These are phyloP conservation scores for Panurus biarmicus DNA, from an alignment of 2,113 vertebrate genomes.

Conservation along the genomic window DNA sequence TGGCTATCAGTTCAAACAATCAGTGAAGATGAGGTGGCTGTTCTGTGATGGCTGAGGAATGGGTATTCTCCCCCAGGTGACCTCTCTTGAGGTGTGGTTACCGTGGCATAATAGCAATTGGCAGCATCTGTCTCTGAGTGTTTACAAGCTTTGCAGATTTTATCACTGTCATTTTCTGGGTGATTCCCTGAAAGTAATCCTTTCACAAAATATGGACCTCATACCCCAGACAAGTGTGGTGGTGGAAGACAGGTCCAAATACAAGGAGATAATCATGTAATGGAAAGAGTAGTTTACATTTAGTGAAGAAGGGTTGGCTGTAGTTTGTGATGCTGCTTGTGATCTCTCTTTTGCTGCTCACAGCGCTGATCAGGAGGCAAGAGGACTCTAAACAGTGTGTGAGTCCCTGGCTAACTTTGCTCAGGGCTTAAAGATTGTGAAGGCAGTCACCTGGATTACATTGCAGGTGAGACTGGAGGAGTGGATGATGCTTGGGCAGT, in stretches of 20 bases:
- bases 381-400: neutral
- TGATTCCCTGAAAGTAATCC: neutral
- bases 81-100: neutral
- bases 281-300: neutral
- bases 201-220: neutral
- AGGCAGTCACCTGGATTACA: neutral
- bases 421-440: neutral
- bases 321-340: neutral
- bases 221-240: fast-evolving
- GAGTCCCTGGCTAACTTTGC: neutral
- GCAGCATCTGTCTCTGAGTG: neutral
- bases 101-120: neutral
- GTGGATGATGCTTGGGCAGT: neutral
- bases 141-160: neutral
- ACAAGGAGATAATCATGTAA: neutral
- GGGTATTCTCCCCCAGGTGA: neutral
- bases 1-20: neutral
- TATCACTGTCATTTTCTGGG: neutral
- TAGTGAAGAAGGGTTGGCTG: neutral
- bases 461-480: neutral
- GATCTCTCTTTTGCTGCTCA: neutral
- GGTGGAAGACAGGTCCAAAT: neutral
- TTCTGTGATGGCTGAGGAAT: neutral
- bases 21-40: neutral
- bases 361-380: neutral